Evolutionary conservation across 2,888 invertebrate species (phyloP).

Genomic region (Zeuzera pyrina): DNA sequence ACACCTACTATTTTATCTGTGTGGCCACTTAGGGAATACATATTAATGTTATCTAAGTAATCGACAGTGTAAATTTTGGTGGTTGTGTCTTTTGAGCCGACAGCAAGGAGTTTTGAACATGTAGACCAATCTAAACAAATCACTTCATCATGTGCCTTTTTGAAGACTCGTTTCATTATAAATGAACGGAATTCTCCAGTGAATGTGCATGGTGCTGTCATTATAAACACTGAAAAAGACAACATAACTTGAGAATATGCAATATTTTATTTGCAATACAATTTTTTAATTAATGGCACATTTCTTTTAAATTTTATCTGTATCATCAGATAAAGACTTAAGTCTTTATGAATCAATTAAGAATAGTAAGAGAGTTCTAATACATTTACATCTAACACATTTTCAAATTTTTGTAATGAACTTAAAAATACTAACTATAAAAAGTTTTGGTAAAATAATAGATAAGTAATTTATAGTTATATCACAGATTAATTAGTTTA

Average conservation of each 20-base stretch:
- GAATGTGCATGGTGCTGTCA: slow-evolving; percentile 86
- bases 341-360: too few species aligned
- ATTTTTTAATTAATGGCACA: not conserved
- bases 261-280: not conserved
- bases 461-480: too few species aligned
- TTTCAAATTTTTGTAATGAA: not conserved
- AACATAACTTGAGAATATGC: not conserved
- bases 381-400: too few species aligned
- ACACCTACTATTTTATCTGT: slow-evolving; percentile 87
- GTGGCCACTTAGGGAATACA: slow-evolving; percentile 86
- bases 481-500: too few species aligned
- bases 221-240: slow-evolving; percentile 80
- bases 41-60: slow-evolving; percentile 81
- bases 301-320: too few species aligned
- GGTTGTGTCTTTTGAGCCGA: slow-evolving; percentile 92
- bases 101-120: slow-evolving; percentile 91
- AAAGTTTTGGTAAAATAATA: too few species aligned
- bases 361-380: too few species aligned
- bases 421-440: too few species aligned
- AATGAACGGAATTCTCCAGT: slow-evolving; percentile 92
- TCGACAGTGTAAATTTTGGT: slow-evolving; percentile 86
- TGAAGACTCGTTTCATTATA: slow-evolving; percentile 85
- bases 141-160: slow-evolving; percentile 87
- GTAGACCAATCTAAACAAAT: slow-evolving; percentile 93
- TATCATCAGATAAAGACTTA: too few species aligned